Conservation (phyloP, 2,888 invertebrate genomes). For the Coremacera marginata region DNA sequence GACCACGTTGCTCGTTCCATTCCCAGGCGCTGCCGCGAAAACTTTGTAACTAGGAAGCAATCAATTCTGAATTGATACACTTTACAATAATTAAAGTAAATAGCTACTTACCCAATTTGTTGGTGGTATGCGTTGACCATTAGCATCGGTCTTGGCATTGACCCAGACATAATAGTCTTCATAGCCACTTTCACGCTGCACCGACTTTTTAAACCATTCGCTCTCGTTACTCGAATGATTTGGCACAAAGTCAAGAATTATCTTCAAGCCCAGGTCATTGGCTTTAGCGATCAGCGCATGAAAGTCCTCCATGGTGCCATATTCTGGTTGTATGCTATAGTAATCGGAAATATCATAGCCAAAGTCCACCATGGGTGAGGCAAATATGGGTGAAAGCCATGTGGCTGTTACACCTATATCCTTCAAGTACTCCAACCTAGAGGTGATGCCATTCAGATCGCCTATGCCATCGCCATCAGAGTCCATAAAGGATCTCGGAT, state of each 20-base stretch:
- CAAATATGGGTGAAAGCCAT: slow-evolving; percentile 76
- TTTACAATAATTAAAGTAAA: not conserved
- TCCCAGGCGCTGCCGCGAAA: slow-evolving; percentile 76
- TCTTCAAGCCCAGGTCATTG: slow-evolving; percentile 68
- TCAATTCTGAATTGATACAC: not conserved
- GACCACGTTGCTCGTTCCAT: slow-evolving; percentile 71
- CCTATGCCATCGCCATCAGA: slow-evolving; percentile 80
- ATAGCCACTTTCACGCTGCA: slow-evolving; percentile 71
- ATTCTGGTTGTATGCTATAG: slow-evolving; percentile 72
- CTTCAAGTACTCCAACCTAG: slow-evolving; percentile 71
- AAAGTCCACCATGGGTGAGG: slow-evolving; percentile 76
- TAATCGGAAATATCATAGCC: slow-evolving; percentile 77
- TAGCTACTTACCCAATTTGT: slow-evolving; percentile 68
- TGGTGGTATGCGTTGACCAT: slow-evolving; percentile 63
- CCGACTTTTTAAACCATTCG: slow-evolving; percentile 78
- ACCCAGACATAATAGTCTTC: slow-evolving; percentile 79
- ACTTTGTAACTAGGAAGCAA: slow-evolving; percentile 40
- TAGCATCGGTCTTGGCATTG: slow-evolving; percentile 51
- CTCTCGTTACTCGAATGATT: slow-evolving; percentile 69
- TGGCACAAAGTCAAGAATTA: slow-evolving; percentile 76
- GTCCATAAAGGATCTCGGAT: slow-evolving; percentile 83
- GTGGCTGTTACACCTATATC: slow-evolving; percentile 73
- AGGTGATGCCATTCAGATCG: slow-evolving; percentile 72
- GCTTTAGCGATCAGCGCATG: slow-evolving; percentile 66
- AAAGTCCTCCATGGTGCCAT: slow-evolving; percentile 74